Evolutionary conservation across 2,888 invertebrate genomes (phyloP).

Genomic region (Tillus elongatus): DNA sequence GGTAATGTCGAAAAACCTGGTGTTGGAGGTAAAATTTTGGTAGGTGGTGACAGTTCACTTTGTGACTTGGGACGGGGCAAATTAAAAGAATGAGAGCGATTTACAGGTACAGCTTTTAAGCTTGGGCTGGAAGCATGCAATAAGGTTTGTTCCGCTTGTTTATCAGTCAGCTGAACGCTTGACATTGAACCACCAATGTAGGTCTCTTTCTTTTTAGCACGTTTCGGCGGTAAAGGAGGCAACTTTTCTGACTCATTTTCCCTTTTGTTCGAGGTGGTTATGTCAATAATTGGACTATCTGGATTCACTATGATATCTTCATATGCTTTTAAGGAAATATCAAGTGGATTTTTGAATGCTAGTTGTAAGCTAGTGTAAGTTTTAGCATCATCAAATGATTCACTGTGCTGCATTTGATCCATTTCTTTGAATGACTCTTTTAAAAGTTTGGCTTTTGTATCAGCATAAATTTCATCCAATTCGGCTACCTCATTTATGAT

Average conservation of each 20-base stretch:
- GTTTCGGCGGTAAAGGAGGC: constrained; percentile 75
- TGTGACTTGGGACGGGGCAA: constrained; percentile 34
- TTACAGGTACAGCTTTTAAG: constrained; percentile 24
- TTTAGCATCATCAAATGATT: constrained; percentile 65
- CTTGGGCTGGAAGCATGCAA: constrained; percentile 24
- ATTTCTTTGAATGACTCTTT: constrained; percentile 18
- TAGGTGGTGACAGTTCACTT: constrained; percentile 39
- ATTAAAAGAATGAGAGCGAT: constrained; percentile 33
- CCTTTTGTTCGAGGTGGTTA: constrained; percentile 20
- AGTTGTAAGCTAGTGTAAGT: constrained; percentile 78
- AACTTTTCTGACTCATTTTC: constrained; percentile 51
- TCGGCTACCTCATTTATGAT: constrained; percentile 70
- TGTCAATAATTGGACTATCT: constrained; percentile 45
- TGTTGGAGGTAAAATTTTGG: constrained; percentile 48
- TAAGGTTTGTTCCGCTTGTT: constrained; percentile 24
- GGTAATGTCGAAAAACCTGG: constrained; percentile 43
- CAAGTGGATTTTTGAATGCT: constrained; percentile 79
- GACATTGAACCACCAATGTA: constrained; percentile 33
- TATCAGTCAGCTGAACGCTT: constrained; percentile 22
- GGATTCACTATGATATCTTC: constrained; percentile 32
- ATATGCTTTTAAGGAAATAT: constrained; percentile 55
- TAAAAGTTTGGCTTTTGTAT: constrained; percentile 45
- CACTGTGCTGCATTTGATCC: constrained; percentile 37
- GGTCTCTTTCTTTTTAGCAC: constrained; percentile 51
- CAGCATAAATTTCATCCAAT: constrained; percentile 71